These are phyloP conservation scores for Bungarus multicinctus DNA, from an alignment of 2,113 vertebrate species.

Conservation along the genomic window DNA sequence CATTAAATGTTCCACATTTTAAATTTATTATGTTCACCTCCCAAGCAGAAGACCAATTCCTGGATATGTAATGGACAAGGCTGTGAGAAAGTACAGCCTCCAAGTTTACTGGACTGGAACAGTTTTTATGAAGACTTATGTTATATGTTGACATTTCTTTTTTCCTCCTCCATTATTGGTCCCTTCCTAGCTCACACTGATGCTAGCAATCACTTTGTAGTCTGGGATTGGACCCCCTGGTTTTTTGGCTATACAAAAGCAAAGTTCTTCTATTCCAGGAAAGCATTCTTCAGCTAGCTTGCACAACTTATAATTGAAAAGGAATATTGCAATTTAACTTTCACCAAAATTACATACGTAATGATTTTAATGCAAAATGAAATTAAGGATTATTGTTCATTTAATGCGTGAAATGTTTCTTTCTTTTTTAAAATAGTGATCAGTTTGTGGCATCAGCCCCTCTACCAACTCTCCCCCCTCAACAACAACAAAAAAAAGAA, in stretches of 20 bases:
- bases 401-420: neutral
- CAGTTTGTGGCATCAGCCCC: neutral
- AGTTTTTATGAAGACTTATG: accelerated
- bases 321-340: slow-evolving; percentile 1
- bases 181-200: accelerated
- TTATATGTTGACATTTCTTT: neutral
- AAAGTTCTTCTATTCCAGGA: slow-evolving; percentile 6
- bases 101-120: slow-evolving; percentile 2
- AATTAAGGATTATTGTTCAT: neutral
- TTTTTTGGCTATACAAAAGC: neutral
- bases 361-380: neutral
- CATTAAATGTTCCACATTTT: neutral
- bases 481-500: neutral
- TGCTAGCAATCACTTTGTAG: accelerated
- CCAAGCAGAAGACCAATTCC: neutral
- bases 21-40: neutral
- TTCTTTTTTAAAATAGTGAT: neutral
- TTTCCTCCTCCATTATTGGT: neutral
- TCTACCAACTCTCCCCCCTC: neutral
- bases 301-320: neutral
- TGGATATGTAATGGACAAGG: neutral
- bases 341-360: neutral
- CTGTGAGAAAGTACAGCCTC: neutral
- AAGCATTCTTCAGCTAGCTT: neutral
- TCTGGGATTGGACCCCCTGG: neutral